phyloP scores from a whole-genome alignment of 1,140 invertebrate genomes.

The Aphelenchoides avenae region DNA sequence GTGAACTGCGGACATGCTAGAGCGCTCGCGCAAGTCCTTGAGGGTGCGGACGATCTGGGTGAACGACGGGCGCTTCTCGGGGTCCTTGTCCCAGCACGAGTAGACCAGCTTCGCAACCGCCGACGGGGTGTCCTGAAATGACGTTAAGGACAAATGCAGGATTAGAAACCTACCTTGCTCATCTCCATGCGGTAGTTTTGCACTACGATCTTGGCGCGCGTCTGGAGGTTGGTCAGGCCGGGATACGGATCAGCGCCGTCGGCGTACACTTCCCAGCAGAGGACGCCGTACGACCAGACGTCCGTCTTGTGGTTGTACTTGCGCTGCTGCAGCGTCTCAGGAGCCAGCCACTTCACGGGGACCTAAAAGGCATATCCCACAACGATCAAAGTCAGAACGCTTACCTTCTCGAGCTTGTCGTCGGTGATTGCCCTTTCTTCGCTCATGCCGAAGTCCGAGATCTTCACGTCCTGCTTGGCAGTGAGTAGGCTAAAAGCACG shows the following conservation, averaged over 20 bases:
- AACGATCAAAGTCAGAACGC: too few relatives aligned
- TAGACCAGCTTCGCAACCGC: conserved; percentile 21
- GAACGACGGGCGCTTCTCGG: conserved; percentile 19
- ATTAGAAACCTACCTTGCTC: too few relatives aligned
- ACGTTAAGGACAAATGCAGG: too few relatives aligned
- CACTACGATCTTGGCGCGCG: conserved; percentile 40
- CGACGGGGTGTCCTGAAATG: conserved; percentile 24
- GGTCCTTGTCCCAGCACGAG: conserved; percentile 25
- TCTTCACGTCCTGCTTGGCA: conserved; percentile 30
- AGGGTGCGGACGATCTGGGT: conserved; percentile 10
- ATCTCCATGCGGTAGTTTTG: too few relatives aligned
- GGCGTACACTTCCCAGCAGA: conserved; percentile 36
- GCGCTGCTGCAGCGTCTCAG: conserved; percentile 53
- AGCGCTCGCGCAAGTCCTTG: too few relatives aligned
- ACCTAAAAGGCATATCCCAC: conserved; percentile 53
- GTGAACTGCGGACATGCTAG: too few relatives aligned
- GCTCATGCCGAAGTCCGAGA: conserved; percentile 39
- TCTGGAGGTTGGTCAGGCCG: conserved; percentile 41
- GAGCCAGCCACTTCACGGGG: conserved; percentile 70
- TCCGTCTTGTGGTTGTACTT: conserved; percentile 42
- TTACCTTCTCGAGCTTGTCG: conserved; percentile 74
- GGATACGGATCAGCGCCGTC: conserved; percentile 44
- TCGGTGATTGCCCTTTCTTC: conserved; percentile 62
- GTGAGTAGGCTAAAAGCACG: too few relatives aligned
- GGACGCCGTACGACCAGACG: conserved; percentile 34